phyloP scores from a whole-genome alignment of 2,113 vertebrate species.

The Mormoops blainvillei region DNA sequence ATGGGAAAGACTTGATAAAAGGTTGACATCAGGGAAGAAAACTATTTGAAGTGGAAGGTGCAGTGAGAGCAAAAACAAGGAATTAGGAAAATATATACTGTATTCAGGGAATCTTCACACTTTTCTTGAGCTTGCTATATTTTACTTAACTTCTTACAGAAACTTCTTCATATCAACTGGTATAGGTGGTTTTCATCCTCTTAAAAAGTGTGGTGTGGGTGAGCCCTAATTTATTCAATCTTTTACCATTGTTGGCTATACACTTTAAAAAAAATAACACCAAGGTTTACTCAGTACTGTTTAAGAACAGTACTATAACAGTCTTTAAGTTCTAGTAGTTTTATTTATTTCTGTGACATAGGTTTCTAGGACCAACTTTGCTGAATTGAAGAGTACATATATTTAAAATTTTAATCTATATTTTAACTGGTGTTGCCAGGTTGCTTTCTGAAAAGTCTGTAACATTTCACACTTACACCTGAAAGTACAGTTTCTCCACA shows the following conservation, averaged over 20 bases:
- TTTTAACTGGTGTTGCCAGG: constrained; percentile 44
- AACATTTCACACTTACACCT: constrained; percentile 10
- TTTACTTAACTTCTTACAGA: not conserved
- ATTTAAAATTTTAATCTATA: constrained; percentile 47
- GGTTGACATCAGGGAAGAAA: not conserved
- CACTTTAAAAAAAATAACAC: no score
- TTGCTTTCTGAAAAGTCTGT: constrained; percentile 8
- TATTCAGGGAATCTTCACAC: not conserved
- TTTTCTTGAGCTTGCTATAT: not conserved
- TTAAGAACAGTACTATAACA: not conserved
- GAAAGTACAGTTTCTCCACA: constrained; percentile 9
- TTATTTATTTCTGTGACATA: constrained; percentile 40
- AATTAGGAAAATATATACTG: not conserved
- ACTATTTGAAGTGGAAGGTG: not conserved
- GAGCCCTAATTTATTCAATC: not conserved
- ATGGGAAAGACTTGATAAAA: not conserved
- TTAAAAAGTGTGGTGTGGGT: not conserved
- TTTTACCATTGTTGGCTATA: not conserved
- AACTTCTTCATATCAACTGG: not conserved
- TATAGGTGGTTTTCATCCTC: not conserved
- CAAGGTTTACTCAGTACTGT: not conserved
- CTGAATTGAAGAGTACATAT: constrained; percentile 1
- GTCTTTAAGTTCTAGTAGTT: not conserved
- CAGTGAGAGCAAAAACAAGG: not conserved
- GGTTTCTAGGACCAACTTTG: not conserved